A percentile compares a stretch with the other conserved stretches of the same genome.
Conservation (phyloP, 1,140 invertebrate species). For the Papilio polyxenes region DNA sequence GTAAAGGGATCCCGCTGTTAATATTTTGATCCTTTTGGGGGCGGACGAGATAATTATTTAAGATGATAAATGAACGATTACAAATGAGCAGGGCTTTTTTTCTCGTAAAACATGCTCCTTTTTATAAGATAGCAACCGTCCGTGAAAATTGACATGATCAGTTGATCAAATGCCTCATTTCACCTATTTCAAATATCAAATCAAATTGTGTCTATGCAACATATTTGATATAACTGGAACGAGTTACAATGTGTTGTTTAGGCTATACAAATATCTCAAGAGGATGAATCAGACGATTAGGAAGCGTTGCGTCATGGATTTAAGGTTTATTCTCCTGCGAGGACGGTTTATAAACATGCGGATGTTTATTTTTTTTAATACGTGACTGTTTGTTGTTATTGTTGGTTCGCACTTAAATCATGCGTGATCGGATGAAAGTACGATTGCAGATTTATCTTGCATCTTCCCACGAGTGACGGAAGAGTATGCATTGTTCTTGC, state of each 20-base stretch:
- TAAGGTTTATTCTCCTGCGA: not conserved
- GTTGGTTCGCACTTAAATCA: slow-evolving; percentile 72
- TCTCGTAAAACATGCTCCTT: not conserved
- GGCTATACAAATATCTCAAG: not conserved
- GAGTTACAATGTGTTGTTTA: slow-evolving; percentile 17
- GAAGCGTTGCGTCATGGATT: not conserved
- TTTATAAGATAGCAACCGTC: not conserved
- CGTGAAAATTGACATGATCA: not conserved
- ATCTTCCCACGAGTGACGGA: slow-evolving; percentile 68
- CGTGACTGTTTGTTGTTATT: slow-evolving; percentile 62
- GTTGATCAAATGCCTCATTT: not conserved
- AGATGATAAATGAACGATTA: slow-evolving; percentile 15
- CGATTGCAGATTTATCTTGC: slow-evolving; percentile 61
- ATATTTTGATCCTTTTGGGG: slow-evolving; percentile 1
- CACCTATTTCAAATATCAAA: not conserved
- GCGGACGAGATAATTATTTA: not conserved
- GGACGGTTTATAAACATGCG: not conserved
- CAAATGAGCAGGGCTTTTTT: not conserved
- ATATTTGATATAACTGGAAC: not conserved
- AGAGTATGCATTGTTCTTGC: slow-evolving; percentile 55
- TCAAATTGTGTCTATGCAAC: not conserved
- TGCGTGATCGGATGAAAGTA: slow-evolving; percentile 74
- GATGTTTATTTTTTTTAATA: slow-evolving; percentile 53
- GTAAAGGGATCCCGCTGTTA: slow-evolving; percentile 22
- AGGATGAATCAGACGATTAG: not conserved